Evolutionary conservation across 2,113 vertebrate species (phyloP).

Genomic region (Gallinago undulata): DNA sequence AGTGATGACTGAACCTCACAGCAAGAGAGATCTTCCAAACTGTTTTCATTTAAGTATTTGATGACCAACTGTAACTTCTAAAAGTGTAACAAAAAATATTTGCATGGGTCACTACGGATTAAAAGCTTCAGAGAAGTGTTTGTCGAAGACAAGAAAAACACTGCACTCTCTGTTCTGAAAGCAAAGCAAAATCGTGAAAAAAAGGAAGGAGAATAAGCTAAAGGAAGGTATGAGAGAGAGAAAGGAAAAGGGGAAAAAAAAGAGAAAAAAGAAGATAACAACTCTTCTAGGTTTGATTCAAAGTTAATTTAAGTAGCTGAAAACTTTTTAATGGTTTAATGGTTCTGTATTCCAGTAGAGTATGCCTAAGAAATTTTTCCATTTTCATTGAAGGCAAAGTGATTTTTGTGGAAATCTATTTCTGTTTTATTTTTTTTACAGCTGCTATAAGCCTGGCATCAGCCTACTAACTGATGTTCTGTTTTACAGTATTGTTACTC

Average conservation of each 20-base stretch:
- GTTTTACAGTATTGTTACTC: neutral
- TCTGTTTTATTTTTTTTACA: neutral
- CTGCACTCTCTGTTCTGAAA: neutral
- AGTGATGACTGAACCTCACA: neutral
- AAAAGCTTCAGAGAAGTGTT: neutral
- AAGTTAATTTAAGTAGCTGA: neutral
- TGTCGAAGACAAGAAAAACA: neutral
- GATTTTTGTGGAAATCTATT: neutral
- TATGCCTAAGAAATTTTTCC: neutral
- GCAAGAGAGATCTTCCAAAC: neutral
- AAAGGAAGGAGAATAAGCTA: neutral
- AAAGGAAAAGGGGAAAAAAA: neutral
- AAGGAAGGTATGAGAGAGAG: neutral
- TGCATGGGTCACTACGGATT: neutral
- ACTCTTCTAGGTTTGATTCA: neutral
- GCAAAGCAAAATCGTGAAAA: neutral
- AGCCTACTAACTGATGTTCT: neutral
- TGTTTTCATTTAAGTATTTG: neutral
- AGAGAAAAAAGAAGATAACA: neutral
- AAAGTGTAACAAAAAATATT: neutral
- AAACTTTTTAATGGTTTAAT: neutral
- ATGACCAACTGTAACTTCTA: neutral
- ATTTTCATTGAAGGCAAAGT: neutral
- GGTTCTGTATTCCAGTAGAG: neutral
- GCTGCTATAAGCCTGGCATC: neutral